Percentiles rank a stretch among this genome's conserved stretches.
Evolutionary conservation across 1,140 invertebrate genomes (phyloP).

Genomic region (Drosophila yakuba): DNA sequence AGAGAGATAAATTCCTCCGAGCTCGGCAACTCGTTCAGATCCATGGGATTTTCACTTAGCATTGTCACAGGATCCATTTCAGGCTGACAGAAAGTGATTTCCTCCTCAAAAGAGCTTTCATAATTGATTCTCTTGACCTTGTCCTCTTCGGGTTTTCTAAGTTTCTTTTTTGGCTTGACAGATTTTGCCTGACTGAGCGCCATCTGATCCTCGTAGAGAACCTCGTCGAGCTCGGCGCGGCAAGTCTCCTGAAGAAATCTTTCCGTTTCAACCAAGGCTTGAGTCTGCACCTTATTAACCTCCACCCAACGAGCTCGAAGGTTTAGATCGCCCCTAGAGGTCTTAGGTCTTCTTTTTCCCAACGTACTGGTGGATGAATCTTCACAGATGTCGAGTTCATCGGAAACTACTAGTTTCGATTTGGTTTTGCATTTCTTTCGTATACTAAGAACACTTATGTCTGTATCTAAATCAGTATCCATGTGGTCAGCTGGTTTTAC

Average conservation of each 20-base stretch:
- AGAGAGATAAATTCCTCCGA: slow-evolving; percentile 18
- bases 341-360: background rate
- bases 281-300: slow-evolving; percentile 41
- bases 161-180: background rate
- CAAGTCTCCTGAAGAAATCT: slow-evolving; percentile 37
- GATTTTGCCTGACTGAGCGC: background rate
- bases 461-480: slow-evolving; percentile 6
- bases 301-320: slow-evolving; percentile 66
- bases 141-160: background rate
- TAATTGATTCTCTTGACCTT: background rate
- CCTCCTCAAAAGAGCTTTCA: background rate
- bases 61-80: background rate
- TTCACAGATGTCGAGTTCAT: slow-evolving; percentile 2
- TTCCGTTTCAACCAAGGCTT: slow-evolving; percentile 48
- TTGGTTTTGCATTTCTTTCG: slow-evolving; percentile 7
- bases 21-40: background rate
- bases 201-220: slow-evolving; percentile 17
- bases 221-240: slow-evolving; percentile 8
- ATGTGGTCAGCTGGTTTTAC: background rate
- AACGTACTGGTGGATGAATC: background rate
- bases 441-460: background rate
- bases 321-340: slow-evolving; percentile 19
- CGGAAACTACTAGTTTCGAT: background rate
- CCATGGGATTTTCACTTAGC: background rate
- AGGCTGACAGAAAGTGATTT: background rate